Percentiles rank a stretch among this genome's conserved stretches.
Conservation (phyloP, 2,113 vertebrate species). For the Sterna hirundo region DNA sequence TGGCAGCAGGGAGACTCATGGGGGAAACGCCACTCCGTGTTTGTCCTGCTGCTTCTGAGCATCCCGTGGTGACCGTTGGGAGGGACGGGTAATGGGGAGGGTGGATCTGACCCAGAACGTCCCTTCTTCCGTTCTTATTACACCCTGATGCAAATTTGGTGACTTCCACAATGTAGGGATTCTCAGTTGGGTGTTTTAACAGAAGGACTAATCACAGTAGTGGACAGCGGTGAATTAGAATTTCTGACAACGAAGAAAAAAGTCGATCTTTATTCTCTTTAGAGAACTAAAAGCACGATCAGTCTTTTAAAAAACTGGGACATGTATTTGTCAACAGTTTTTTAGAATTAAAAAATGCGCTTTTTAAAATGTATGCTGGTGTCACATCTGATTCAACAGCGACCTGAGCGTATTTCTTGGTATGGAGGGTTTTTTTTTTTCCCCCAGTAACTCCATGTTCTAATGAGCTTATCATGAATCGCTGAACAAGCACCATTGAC, state of each 20-base stretch:
- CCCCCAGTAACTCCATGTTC: not conserved
- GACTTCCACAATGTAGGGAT: not conserved
- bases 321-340: not conserved
- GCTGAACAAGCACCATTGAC: not conserved
- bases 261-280: not conserved
- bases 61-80: fast-evolving
- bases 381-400: not conserved
- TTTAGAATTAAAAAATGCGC: not conserved
- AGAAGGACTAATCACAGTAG: not conserved
- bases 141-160: not conserved
- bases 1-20: not conserved
- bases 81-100: not conserved
- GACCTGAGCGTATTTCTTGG: not conserved
- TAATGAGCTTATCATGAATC: not conserved
- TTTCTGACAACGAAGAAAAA: not conserved
- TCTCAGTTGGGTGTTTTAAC: not conserved
- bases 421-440: not conserved
- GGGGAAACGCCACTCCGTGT: not conserved
- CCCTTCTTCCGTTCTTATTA: not conserved
- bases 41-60: not conserved
- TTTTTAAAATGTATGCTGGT: not conserved
- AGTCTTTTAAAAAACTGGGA: not conserved
- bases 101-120: not conserved
- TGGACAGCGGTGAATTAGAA: not conserved
- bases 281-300: not conserved